These are phyloP conservation scores for Malacosoma neustria DNA, from an alignment of 2,888 invertebrate genomes.

Conservation along the genomic window DNA sequence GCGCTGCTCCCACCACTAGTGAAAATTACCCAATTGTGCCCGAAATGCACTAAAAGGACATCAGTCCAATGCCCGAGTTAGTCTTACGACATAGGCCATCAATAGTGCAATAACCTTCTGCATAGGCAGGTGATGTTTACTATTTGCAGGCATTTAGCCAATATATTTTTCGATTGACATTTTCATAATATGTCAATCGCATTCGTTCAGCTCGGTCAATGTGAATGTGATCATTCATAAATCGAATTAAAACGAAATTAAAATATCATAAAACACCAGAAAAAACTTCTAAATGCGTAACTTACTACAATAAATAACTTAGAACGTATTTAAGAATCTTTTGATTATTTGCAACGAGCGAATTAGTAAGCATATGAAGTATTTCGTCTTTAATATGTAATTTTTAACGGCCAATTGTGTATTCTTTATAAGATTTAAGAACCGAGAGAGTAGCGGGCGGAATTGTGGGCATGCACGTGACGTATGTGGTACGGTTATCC, in stretches of 20 bases:
- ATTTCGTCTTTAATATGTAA: too few relatives aligned
- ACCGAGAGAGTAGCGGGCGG: slow-evolving; percentile 27
- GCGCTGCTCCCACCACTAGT: slow-evolving; percentile 37
- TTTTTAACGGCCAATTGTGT: slow-evolving; percentile 19
- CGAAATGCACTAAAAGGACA: slow-evolving; percentile 68
- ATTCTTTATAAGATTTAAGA: slow-evolving; percentile 44
- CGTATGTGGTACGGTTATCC: slow-evolving; percentile 71
- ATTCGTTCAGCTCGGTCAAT: slow-evolving; percentile 13
- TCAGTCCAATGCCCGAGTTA: slow-evolving; percentile 52
- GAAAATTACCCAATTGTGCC: slow-evolving; percentile 66
- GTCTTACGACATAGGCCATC: slow-evolving; percentile 40
- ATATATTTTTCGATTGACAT: slow-evolving; percentile 36
- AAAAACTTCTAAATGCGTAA: too few relatives aligned
- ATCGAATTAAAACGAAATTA: too few relatives aligned
- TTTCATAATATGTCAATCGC: slow-evolving; percentile 37
- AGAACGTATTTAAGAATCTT: too few relatives aligned
- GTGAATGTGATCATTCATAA: too few relatives aligned
- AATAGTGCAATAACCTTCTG: slow-evolving; percentile 62
- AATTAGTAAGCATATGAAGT: too few relatives aligned
- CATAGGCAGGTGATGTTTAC: slow-evolving; percentile 33
- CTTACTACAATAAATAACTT: too few relatives aligned
- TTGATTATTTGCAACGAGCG: too few relatives aligned
- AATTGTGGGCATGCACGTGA: slow-evolving; percentile 50
- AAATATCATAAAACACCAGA: too few relatives aligned
- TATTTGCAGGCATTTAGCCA: slow-evolving; percentile 1